Percentiles rank a stretch among this genome's conserved stretches.
These are phyloP conservation scores for Panthera leo DNA, from an alignment of 2,113 vertebrate species.

Conservation along the genomic window DNA sequence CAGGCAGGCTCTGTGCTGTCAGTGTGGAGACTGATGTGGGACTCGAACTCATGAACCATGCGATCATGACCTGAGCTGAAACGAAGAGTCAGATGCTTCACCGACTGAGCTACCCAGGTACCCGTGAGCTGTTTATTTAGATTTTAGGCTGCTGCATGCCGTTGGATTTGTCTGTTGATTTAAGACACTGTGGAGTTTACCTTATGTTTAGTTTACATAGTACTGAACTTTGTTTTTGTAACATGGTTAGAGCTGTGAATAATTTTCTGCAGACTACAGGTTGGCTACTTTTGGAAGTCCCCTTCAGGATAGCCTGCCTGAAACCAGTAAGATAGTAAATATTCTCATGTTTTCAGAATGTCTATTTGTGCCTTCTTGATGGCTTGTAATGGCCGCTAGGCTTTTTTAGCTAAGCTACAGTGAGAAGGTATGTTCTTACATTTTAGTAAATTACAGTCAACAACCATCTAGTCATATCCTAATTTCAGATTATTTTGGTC, in stretches of 20 bases:
- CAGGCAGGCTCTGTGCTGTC: no score
- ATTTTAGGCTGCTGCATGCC: slow-evolving; percentile 27
- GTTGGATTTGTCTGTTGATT: slow-evolving; percentile 43
- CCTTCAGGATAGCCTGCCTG: not conserved
- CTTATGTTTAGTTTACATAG: not conserved
- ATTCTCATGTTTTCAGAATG: not conserved
- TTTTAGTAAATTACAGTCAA: not conserved
- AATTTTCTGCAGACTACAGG: not conserved
- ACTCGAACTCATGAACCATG: no score
- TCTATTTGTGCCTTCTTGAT: not conserved
- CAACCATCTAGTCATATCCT: not conserved
- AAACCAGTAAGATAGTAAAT: not conserved
- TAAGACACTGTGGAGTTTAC: not conserved
- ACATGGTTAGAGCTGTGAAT: not conserved
- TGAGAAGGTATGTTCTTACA: not conserved
- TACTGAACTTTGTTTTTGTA: not conserved
- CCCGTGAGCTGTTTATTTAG: not conserved
- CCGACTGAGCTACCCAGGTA: no score
- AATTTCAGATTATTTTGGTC: slow-evolving; percentile 46
- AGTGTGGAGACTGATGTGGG: no score
- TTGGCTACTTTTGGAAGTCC: not conserved
- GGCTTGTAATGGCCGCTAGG: not conserved
- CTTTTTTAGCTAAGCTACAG: not conserved
- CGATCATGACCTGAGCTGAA: no score
- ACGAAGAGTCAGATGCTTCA: no score